Evolutionary conservation across 2,113 vertebrate species (phyloP).

Genomic region (Laticauda laticaudata): DNA sequence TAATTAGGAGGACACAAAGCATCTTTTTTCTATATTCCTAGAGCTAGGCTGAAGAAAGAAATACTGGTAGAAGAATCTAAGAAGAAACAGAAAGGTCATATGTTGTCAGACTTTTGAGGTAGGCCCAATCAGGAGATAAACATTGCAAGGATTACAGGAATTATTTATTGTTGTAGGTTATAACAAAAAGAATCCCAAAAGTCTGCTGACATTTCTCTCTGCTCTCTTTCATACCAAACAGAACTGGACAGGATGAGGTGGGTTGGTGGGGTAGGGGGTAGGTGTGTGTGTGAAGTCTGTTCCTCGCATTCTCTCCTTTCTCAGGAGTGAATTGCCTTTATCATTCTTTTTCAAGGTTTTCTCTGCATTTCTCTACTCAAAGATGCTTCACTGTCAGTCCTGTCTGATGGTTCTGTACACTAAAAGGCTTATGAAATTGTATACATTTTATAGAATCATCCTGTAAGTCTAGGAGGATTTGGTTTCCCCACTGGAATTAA

Average conservation of each 20-base stretch:
- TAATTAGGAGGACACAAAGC: background rate
- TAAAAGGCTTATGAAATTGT: background rate
- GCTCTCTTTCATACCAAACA: background rate
- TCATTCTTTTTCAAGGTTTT: background rate
- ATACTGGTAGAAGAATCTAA: background rate
- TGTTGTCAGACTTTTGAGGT: background rate
- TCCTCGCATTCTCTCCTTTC: background rate
- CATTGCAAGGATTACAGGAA: background rate
- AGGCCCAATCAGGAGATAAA: background rate
- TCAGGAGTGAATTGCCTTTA: background rate
- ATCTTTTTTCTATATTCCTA: background rate
- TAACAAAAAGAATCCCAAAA: background rate
- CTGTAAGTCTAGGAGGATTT: background rate
- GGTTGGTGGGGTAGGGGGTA: background rate
- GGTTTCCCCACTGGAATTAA: background rate
- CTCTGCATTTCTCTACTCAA: background rate
- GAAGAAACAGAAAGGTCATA: background rate
- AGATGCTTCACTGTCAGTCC: background rate
- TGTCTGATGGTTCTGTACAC: background rate
- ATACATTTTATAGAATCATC: background rate
- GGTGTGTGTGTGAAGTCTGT: background rate
- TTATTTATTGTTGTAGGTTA: background rate
- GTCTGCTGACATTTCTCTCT: background rate
- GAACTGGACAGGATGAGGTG: background rate
- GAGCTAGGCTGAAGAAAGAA: background rate